Base-by-base conservation (phyloP, 2,888 invertebrate genomes). In the Stomorhina lunata region DNA sequence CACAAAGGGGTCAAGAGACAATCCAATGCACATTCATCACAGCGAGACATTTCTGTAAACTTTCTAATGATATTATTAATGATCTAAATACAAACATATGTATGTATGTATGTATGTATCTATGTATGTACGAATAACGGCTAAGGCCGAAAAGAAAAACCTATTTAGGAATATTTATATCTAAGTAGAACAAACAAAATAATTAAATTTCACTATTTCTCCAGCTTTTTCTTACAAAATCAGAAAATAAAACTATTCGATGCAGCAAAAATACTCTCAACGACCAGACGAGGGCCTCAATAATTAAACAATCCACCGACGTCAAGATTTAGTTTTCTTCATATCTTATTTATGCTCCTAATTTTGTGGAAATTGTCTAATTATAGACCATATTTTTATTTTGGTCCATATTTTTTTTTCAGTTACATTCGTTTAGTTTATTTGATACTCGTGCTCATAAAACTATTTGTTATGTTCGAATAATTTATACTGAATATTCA, bases 301-400 rank as follows among this genome's bases (percentile, higher is more conserved):
- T 32, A 20, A n/a, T 40, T 25, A 32, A 20, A 32, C 15, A 10
- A 73, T 32, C 29, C 61, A 73, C 29, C 57, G 66, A 66, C 48
- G 66, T 45, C 29, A 76, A 76, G 55, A 66, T 57, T 15, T 57
- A 45, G 15, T 20, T 7, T 40, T 40, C 25, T 15, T 9, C 22
- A 66, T 27, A 45, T 55, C n/a, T 37, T 45, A 34, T 57, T 75
- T 43, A 29, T 73, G 29, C 40, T 20, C 9, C 17, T 7, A 5
- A 15, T 3, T 50, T 37, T 65, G 9, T 75, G 7, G 55, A 73
- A 65, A 10, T n/a, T 17, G 43, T 53, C 73, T 73, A 73, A 45
- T 66, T 45, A 32, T 66, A 57, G 65, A 34, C 17, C 37, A 27
- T 20, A 40, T 40, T 43, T 63, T 32, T 53, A 43, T 20, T 29